Evolutionary conservation across 64 coral and sea anemone genomes (phyloP).

Genomic region (Acropora yongei): DNA sequence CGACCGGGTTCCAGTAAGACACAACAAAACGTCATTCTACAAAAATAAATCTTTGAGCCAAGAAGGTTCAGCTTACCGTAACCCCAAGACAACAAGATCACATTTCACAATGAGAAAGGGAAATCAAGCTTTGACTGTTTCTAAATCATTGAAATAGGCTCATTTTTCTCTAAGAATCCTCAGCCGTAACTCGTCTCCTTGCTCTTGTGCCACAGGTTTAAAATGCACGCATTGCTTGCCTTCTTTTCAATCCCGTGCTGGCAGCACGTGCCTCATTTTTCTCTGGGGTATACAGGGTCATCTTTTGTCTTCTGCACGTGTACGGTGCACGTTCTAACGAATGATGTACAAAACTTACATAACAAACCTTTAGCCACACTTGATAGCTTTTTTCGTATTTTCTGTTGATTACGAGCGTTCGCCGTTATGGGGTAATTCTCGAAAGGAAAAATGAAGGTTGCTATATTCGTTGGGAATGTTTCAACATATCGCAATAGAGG

Average conservation of each 20-base stretch:
- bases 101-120: no score
- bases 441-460: neutral
- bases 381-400: neutral
- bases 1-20: no score
- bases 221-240: constrained; percentile 27
- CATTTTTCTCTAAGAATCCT: no score
- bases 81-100: no score
- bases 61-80: no score
- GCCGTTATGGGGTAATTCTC: neutral
- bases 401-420: neutral
- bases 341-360: neutral
- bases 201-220: neutral
- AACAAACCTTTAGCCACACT: neutral
- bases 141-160: no score
- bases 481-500: neutral
- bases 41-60: no score
- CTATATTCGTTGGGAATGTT: neutral
- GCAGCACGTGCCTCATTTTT: neutral
- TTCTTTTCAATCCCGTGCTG: neutral
- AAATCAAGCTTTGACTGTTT: no score
- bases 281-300: neutral
- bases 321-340: neutral
- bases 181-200: no score
- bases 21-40: no score
- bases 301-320: neutral